Evolutionary conservation across 2,888 invertebrate species (phyloP), one percentile per base, ranked within the genome.

Genomic region (Xestobium rufovillosum): DNA sequence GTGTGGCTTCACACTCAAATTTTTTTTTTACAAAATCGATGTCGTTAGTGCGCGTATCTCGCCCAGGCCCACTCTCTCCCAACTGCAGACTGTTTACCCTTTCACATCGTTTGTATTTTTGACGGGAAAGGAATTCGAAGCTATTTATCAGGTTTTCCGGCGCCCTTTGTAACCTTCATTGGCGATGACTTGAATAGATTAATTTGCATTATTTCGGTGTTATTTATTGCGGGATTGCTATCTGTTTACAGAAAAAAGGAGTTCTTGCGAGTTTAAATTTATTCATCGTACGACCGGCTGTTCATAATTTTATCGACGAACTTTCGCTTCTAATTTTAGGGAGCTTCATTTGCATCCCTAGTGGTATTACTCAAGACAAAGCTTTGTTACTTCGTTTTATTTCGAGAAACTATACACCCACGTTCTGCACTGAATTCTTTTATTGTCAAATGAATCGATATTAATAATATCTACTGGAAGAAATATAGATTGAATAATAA

Each of bases 161-260:
- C 19, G 31, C 43, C 45, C 41, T 50, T 50, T 50, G 48, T 48
- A 46, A 40, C 44, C 41, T 42, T 46, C 45, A 40, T 30, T 37
- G 43, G 44, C 43, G 45, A 48, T 45, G 45, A 45, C 47, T 47
- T 45, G 43, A 45, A 47, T 44, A 36, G 48, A 48, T 48, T 50
- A 50, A 50, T 47, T 49, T 49, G 43, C 50, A 50, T 50, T 48
- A 50, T 48, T 50, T 47, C 30, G 26, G 31, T 28, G 43, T 44
- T 48, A 50, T 50, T 50, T 50, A 50, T 47, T 29, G 41, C 36
- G 25, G 36, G 41, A 37, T 41, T 42, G 42, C 43, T 45, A 43
- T 47, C 45, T 41, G 44, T 39, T 23, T 30, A 36, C 37, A 31
- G 28, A 26, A 13, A 34, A 47, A 11, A 14, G 17, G 9, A 3